Evolutionary conservation across 2,888 invertebrate genomes (phyloP), one percentile per base, ranked within the genome.

Genomic region (Drosophila trichaetosa): DNA sequence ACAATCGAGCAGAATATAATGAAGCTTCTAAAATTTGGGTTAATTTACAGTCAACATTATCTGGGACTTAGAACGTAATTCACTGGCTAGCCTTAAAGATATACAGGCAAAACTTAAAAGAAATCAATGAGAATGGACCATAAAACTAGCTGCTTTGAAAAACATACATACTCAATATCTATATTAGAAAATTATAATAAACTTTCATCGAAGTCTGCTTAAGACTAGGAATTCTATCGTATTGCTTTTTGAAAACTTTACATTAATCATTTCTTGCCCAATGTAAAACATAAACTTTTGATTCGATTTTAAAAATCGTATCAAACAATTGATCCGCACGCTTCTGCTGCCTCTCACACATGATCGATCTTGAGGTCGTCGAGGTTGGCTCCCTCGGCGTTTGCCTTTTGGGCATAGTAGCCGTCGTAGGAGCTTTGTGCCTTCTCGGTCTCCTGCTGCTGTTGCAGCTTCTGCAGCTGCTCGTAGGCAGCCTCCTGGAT

Each of bases 401-500:
- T 51, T 6, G 85, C 87, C 60, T 90, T 87, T 58, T 89, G 89
- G 1, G 90, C 89, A 58, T 79, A 87, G 61, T 87, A 90, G 36
- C 87, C 90, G 36, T 87, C 87, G 64, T 90, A 87, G 34, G 90
- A 87, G 75, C 76, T 79, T 61, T 90, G 90, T 11, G 69, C 83
- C 65, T 87, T 90, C 11, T 90, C 90, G 46, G 90, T 73, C 51
- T 87, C 88, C 63, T 90, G 88, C 61, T 87, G 88, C 18, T 87
- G 67, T 57, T 91, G 90, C 48, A 89, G 69, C 29, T 75, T 76
- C 33, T 87, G 73, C 6, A 91, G 76, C 57, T 91, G 92, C 57
- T 87, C 86, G 34, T 87, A 88, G 21, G 91, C 91, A 13, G 92
- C 91, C 48, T 90, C 91, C 49, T 92, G 91, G 6, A 91, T 88